These are phyloP conservation scores for Tapirus indicus DNA, from an alignment of 2,797 vertebrate genomes.

Conservation along the genomic window DNA sequence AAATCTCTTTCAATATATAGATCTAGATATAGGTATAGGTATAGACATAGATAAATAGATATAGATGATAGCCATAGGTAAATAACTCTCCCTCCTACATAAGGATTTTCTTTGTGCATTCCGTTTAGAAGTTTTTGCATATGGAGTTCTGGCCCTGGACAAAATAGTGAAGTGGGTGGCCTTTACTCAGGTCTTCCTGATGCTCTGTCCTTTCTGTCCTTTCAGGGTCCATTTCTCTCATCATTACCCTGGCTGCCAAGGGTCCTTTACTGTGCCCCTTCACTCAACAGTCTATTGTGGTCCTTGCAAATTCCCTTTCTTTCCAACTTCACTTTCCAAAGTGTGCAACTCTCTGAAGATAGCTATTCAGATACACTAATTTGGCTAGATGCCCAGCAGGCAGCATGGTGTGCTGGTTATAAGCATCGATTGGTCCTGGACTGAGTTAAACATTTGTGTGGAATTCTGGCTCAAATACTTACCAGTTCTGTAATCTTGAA, in stretches of 20 bases:
- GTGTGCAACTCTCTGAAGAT: neutral
- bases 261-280: neutral
- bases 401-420: neutral
- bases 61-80: neutral
- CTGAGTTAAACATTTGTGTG: neutral
- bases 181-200: neutral
- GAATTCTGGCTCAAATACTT: constrained; percentile 22
- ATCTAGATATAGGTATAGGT: neutral
- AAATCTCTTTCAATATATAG: neutral
- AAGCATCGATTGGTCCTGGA: neutral
- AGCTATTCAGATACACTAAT: neutral
- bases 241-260: neutral
- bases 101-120: neutral
- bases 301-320: neutral
- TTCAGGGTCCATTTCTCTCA: neutral
- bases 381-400: neutral
- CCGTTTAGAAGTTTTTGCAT: neutral
- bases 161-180: neutral
- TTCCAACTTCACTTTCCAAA: neutral
- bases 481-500: neutral
- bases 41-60: neutral
- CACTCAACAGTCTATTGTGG: neutral
- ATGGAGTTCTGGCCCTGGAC: neutral
- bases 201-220: neutral
- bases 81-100: neutral